phyloP scores from a whole-genome alignment of 2,797 vertebrate species.

The Emys orbicularis region DNA sequence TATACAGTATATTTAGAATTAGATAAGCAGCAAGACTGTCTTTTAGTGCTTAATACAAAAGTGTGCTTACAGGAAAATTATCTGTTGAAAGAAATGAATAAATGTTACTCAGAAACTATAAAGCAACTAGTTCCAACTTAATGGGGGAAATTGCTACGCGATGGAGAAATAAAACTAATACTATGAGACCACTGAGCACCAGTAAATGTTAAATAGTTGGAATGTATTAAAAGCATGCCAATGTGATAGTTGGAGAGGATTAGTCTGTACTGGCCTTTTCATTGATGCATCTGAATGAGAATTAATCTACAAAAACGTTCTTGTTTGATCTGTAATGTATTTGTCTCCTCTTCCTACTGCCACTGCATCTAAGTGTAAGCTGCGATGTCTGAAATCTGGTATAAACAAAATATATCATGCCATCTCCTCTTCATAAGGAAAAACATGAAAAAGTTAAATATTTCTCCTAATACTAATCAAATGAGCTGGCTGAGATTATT shows the following conservation, averaged over 20 bases:
- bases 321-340: not conserved
- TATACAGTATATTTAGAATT: conserved; percentile 41
- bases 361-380: not conserved
- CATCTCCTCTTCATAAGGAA: not conserved
- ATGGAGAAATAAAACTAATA: conserved; percentile 59
- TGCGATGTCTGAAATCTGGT: not conserved
- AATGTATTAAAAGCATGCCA: conserved; percentile 35
- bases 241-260: not conserved
- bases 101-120: conserved; percentile 55
- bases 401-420: not conserved
- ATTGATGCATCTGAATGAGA: not conserved
- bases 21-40: conserved; percentile 32
- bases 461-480: not conserved
- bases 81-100: conserved; percentile 59
- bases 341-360: not conserved
- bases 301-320: conserved; percentile 12
- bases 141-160: conserved; percentile 50
- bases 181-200: conserved; percentile 32
- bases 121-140: conserved; percentile 53
- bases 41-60: not conserved
- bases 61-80: conserved; percentile 60
- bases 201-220: conserved; percentile 14
- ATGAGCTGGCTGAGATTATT: not conserved
- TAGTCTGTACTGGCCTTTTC: not conserved
- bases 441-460: not conserved